Conservation (phyloP, 2,797 vertebrate species). For the Phaenicophaeus curvirostris region DNA sequence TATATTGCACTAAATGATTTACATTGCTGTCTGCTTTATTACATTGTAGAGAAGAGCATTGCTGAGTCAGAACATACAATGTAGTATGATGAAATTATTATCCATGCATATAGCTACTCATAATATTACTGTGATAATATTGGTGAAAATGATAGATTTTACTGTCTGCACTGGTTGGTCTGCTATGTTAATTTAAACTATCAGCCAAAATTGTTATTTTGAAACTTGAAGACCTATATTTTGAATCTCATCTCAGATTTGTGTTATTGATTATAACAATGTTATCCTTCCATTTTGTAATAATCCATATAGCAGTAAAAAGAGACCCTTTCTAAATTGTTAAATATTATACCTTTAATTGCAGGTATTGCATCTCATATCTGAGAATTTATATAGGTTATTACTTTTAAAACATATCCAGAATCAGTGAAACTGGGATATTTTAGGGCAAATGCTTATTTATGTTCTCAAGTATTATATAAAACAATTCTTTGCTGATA, state of each 20-base stretch:
- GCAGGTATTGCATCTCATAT: not conserved
- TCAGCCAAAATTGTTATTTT: conserved; percentile 21
- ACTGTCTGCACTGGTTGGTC: conserved; percentile 29
- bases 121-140: not conserved
- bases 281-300: not conserved
- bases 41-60: conserved; percentile 50
- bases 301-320: not conserved
- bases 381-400: not conserved
- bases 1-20: conserved; percentile 58
- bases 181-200: conserved; percentile 13
- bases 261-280: conserved; percentile 23
- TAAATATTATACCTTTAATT: not conserved
- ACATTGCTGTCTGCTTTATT: conserved; percentile 66
- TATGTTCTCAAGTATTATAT: not conserved
- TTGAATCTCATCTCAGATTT: conserved; percentile 18
- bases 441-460: not conserved
- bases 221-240: conserved; percentile 17
- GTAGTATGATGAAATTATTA: conserved; percentile 69
- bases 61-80: conserved; percentile 64
- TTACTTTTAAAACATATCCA: not conserved
- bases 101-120: conserved; percentile 23
- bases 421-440: not conserved
- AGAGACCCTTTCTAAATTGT: not conserved
- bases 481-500: not conserved
- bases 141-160: conserved; percentile 22